Evolutionary conservation across 2,888 invertebrate species (phyloP).

Genomic region (Andrena camellia): DNA sequence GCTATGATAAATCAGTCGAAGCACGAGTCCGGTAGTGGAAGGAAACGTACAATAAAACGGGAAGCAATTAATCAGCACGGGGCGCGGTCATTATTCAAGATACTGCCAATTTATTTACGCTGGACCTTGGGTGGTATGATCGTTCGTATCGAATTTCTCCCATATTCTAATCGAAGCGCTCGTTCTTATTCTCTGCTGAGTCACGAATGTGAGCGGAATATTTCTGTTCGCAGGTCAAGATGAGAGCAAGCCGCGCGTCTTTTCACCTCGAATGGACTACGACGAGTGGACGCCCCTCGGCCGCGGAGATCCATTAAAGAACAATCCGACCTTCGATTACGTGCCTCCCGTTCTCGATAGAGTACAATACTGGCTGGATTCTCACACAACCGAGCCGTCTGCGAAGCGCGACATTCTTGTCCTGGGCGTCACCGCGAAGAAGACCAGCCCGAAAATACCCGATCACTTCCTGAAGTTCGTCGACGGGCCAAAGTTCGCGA

Average conservation of each 20-base stretch:
- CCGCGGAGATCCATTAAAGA: conserved; percentile 92
- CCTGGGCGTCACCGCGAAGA: conserved; percentile 90
- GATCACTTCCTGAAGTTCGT: conserved; percentile 86
- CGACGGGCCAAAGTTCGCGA: conserved; percentile 85
- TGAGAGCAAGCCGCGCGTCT: conserved; percentile 84
- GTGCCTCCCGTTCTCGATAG: conserved; percentile 92
- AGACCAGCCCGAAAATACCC: conserved; percentile 87
- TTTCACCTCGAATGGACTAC: conserved; percentile 92
- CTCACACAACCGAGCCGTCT: conserved; percentile 87
- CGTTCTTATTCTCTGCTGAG: background rate
- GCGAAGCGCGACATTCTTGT: conserved; percentile 90
- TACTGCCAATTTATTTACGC: conserved; percentile 35
- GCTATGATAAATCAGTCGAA: conserved; percentile 55
- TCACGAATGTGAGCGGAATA: background rate
- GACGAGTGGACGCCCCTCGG: conserved; percentile 95
- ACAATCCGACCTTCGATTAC: conserved; percentile 94
- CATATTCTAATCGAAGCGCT: background rate
- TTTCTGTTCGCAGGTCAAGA: conserved; percentile 71
- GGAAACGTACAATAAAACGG: conserved; percentile 49
- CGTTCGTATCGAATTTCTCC: background rate
- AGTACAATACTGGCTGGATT: conserved; percentile 93
- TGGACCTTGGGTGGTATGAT: background rate
- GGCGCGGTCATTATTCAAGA: conserved; percentile 42
- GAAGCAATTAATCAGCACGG: conserved; percentile 54
- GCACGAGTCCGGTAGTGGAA: conserved; percentile 19